These are phyloP conservation scores for Psilopsiagon aymara DNA, from an alignment of 2,113 vertebrate genomes.

Conservation along the genomic window DNA sequence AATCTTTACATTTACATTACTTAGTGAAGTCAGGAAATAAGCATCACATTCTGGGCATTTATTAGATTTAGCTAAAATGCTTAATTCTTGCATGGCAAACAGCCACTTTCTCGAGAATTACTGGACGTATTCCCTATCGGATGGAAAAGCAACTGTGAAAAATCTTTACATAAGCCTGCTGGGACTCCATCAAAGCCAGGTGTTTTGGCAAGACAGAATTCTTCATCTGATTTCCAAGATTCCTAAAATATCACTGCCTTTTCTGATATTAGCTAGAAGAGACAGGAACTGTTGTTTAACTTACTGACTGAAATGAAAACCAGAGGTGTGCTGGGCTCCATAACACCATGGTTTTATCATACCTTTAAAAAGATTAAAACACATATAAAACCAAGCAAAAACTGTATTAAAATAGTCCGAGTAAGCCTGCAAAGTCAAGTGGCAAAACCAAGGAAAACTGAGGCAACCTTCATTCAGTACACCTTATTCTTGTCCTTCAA, in stretches of 20 bases:
- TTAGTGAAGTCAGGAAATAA: conserved; percentile 59
- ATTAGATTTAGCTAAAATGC: conserved; percentile 53
- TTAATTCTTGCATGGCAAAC: conserved; percentile 37
- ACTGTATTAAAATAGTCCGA: not conserved
- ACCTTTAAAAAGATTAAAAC: not conserved
- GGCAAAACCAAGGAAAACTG: not conserved
- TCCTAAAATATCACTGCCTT: not conserved
- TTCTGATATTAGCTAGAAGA: not conserved
- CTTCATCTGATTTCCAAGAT: not conserved
- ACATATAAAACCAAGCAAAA: not conserved
- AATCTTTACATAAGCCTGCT: not conserved
- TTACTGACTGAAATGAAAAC: not conserved
- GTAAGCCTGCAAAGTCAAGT: not conserved
- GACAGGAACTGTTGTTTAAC: not conserved
- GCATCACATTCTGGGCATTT: not conserved
- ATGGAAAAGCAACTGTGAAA: conserved; percentile 22
- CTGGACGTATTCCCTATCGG: conserved; percentile 24
- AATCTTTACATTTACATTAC: conserved; percentile 66
- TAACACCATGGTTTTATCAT: not conserved
- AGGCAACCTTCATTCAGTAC: not conserved
- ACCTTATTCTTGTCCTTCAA: not conserved
- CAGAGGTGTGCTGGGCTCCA: not conserved
- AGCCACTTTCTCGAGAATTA: conserved; percentile 35
- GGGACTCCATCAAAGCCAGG: conserved; percentile 8
- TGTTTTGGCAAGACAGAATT: not conserved